These are phyloP conservation scores for Parnassius mnemosyne DNA, from an alignment of 2,888 invertebrate genomes.

Conservation along the genomic window DNA sequence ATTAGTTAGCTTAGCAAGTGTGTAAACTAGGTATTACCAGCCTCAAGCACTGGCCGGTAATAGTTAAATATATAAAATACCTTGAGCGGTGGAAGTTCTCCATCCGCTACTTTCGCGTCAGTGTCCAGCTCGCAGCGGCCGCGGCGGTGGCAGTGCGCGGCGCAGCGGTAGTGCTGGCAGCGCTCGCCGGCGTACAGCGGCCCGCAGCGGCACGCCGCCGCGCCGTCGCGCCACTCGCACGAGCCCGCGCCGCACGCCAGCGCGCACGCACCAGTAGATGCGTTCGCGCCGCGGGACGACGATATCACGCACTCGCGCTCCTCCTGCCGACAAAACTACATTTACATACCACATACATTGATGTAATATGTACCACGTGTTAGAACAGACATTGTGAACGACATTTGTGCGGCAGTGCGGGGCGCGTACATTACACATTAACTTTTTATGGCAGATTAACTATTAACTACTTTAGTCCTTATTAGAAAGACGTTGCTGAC, in stretches of 20 bases:
- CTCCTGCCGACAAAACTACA: slow-evolving; percentile 32
- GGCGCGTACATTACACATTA: no score
- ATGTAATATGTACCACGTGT: no score
- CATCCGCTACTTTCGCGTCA: slow-evolving; percentile 37
- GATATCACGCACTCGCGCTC: slow-evolving; percentile 41
- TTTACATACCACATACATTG: no score
- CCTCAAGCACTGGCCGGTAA: no score
- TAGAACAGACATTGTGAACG: no score
- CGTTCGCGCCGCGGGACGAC: no score
- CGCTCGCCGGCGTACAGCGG: slow-evolving; percentile 82
- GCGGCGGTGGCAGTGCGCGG: slow-evolving; percentile 82
- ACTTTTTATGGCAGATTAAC: no score
- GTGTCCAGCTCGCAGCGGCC: slow-evolving; percentile 39
- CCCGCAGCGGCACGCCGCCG: slow-evolving; percentile 82
- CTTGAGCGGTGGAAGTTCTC: slow-evolving; percentile 75
- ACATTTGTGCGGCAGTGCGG: no score
- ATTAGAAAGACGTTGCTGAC: no score
- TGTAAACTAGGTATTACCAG: no score
- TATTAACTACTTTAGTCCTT: no score
- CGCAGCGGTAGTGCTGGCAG: slow-evolving; percentile 86
- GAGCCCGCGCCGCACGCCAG: slow-evolving; percentile 63
- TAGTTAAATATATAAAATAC: slow-evolving; percentile 30
- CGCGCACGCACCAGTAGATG: slow-evolving; percentile 45
- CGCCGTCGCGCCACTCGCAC: slow-evolving; percentile 69
- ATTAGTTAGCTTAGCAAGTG: no score